Conservation (phyloP, 2,888 invertebrate species). For the Thysanoteuthis rhombus region DNA sequence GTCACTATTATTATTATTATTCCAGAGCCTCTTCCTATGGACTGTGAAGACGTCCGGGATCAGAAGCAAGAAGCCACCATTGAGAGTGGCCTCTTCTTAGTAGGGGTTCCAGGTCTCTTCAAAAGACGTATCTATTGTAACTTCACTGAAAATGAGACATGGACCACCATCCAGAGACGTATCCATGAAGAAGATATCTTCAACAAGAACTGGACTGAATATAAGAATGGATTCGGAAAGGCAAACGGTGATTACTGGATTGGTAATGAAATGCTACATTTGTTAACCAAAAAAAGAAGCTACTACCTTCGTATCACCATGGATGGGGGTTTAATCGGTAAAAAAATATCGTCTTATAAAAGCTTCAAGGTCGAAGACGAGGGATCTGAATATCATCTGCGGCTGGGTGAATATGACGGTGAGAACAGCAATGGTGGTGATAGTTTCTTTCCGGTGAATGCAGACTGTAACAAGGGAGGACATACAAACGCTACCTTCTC, state of each 20-base stretch:
- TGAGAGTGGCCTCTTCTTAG: background rate
- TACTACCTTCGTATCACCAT: background rate
- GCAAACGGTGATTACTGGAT: slow-evolving; percentile 17
- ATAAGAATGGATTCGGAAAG: slow-evolving; percentile 24
- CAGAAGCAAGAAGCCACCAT: background rate
- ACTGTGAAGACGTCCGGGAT: background rate
- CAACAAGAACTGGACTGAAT: slow-evolving; percentile 16
- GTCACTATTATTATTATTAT: no score
- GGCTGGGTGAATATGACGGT: background rate
- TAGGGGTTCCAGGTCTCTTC: background rate
- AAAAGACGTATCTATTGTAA: slow-evolving; percentile 18
- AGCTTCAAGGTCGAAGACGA: background rate
- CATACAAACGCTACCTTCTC: background rate
- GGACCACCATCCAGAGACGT: slow-evolving; percentile 14
- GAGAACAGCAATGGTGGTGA: background rate
- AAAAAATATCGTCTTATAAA: background rate
- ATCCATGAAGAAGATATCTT: background rate
- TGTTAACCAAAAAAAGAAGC: background rate
- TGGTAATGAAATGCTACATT: background rate
- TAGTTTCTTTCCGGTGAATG: background rate
- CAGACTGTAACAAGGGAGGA: background rate
- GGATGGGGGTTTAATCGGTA: background rate
- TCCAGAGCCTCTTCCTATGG: background rate
- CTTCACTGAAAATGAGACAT: background rate
- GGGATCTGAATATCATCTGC: background rate